A percentile compares a stretch with the other conserved stretches of the same genome.
phyloP scores from a whole-genome alignment of 1,140 invertebrate genomes.

The Drosophila pectinifera region DNA sequence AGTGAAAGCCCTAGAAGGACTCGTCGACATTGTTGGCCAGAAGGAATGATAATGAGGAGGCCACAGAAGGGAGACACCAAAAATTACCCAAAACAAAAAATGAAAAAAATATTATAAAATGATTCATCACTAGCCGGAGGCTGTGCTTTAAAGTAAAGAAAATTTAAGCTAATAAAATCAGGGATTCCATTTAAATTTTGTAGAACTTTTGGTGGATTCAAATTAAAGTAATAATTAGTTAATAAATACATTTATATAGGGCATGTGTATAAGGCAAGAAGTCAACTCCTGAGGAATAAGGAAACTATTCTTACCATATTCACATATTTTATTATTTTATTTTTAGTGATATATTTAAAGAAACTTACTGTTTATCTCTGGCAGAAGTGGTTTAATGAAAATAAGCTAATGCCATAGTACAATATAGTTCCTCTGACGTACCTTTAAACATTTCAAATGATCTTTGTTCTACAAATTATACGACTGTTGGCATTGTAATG shows the following conservation, averaged over 20 bases:
- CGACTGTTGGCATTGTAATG: not conserved
- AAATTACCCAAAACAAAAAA: slow-evolving; percentile 12
- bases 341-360: not conserved
- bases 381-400: not conserved
- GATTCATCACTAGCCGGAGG: not conserved
- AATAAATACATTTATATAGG: too few species aligned
- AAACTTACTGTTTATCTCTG: not conserved
- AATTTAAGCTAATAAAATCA: not conserved
- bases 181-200: not conserved
- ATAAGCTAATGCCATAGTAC: not conserved
- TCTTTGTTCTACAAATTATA: slow-evolving; percentile 1
- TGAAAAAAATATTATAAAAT: not conserved
- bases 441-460: not conserved
- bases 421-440: not conserved
- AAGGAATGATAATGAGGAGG: slow-evolving; percentile 50
- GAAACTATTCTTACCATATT: too few species aligned
- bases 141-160: not conserved
- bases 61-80: slow-evolving; percentile 7
- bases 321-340: too few species aligned
- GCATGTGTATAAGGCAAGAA: too few species aligned
- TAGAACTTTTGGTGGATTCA: too few species aligned
- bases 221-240: too few species aligned
- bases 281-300: too few species aligned
- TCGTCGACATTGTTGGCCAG: slow-evolving; percentile 7
- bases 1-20: slow-evolving; percentile 36